Percentiles rank a stretch among this genome's conserved stretches.
phyloP scores from a whole-genome alignment of 2,888 invertebrate species.

The Strigamia maritima region DNA sequence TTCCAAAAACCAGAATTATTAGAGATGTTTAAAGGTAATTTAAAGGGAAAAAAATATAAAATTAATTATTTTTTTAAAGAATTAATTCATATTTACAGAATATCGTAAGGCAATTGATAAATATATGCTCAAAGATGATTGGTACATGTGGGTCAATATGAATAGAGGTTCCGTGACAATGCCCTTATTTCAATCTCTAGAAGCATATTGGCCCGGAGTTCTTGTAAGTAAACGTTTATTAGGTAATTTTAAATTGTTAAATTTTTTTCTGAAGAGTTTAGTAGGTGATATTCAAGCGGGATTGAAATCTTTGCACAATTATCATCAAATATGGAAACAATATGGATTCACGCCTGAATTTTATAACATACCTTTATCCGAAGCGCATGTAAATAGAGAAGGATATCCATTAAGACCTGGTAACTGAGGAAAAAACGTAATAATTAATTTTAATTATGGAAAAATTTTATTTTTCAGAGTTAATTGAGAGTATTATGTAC shows the following conservation, averaged over 20 bases:
- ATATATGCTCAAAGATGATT: slow-evolving; percentile 82
- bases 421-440: slow-evolving; percentile 42
- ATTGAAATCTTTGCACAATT: slow-evolving; percentile 89
- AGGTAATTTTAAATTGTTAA: too few relatives aligned
- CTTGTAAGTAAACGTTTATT: slow-evolving; percentile 56
- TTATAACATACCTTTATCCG: slow-evolving; percentile 82
- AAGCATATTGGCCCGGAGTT: slow-evolving; percentile 98
- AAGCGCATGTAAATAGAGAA: slow-evolving; percentile 76
- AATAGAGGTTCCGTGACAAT: slow-evolving; percentile 88
- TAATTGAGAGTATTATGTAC: slow-evolving; percentile 96
- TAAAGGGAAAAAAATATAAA: not conserved
- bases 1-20: slow-evolving; percentile 86
- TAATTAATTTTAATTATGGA: not conserved
- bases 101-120: slow-evolving; percentile 55
- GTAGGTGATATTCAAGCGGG: slow-evolving; percentile 83
- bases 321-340: slow-evolving; percentile 94
- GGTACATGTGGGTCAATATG: slow-evolving; percentile 99
- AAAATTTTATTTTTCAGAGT: slow-evolving; percentile 58
- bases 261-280: slow-evolving; percentile 51
- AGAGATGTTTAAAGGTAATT: slow-evolving; percentile 73
- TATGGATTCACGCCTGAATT: slow-evolving; percentile 98
- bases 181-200: slow-evolving; percentile 97
- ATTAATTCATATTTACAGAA: slow-evolving; percentile 45
- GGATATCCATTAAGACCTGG: slow-evolving; percentile 90
- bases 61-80: not conserved